Evolutionary conservation across 2,113 vertebrate genomes (phyloP), one percentile per base, ranked within the genome.

Genomic region (Apus apus): DNA sequence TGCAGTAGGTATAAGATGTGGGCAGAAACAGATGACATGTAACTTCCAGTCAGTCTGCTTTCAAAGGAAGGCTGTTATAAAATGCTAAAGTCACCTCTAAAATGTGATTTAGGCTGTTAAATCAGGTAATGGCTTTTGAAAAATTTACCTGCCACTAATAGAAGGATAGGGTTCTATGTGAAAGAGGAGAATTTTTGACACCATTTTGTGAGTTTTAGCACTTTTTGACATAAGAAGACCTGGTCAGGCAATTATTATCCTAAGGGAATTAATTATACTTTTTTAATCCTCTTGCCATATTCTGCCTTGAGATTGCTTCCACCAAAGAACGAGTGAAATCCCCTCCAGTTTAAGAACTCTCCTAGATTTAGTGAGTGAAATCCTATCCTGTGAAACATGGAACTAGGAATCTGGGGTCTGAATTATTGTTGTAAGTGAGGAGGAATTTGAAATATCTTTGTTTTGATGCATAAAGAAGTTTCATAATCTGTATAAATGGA

Each of bases 81-180:
- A 83, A 91, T 70, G 27, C 10, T 89, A 62, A 90, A 90, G 22
- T 89, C 73, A 85, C 57, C 71, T 92, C 74, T 85, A 86, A 93
- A 95, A 92, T 70, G 15, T 75, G 62, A 85, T 87, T 94, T 89
- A 75, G 36, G 20, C n/a, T 91, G 58, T 75, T 94, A 75, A 89
- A 92, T 87, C 73, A 68, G 50, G 36, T 61, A 92, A 85, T n/a
- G 36, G 15, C 5, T 94, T 94, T 91, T 96, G 81, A 93, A 87
- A 95, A 94, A 87, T 58, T 91, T 91, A 72, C 68, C 58, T 95
- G n/a, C 5, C n/a, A 17, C 87, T 77, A 75, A 51, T 32, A 75
- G 32, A 70, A 84, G 11, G 9, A 45, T 36, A 75, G 13, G 9
- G 10, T 30, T 85, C 27, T 36, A 14, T 36, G 21, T 61, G 46